These are phyloP conservation scores for Pimephales promelas DNA, from an alignment of 2,113 vertebrate genomes.

Conservation along the genomic window DNA sequence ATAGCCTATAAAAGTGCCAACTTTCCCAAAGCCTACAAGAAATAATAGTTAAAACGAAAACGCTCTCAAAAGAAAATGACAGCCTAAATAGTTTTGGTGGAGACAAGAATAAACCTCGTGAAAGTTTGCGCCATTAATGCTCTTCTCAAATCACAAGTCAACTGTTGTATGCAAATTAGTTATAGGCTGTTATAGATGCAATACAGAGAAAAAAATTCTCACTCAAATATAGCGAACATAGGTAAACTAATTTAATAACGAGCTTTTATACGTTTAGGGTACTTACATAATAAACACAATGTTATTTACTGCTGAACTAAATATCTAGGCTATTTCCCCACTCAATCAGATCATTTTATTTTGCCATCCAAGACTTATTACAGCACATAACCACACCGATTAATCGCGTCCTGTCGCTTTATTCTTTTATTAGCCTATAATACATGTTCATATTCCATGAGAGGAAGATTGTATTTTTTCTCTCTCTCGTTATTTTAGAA, in stretches of 20 bases:
- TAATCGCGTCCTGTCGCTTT: neutral
- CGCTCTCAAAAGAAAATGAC: neutral
- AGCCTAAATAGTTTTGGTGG: neutral
- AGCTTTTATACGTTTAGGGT: neutral
- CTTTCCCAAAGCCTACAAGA: neutral
- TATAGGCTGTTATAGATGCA: neutral
- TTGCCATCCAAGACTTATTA: neutral
- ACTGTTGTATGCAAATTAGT: neutral
- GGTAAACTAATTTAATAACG: neutral
- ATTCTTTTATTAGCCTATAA: neutral
- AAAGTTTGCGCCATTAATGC: neutral
- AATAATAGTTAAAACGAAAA: neutral
- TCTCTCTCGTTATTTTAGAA: neutral
- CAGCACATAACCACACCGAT: neutral
- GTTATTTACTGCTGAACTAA: neutral
- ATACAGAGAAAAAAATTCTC: neutral
- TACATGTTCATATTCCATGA: neutral
- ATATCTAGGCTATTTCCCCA: neutral
- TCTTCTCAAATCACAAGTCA: neutral
- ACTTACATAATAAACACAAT: neutral
- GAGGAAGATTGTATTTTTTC: neutral
- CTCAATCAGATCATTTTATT: neutral
- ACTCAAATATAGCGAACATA: neutral
- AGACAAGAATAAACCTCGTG: neutral
- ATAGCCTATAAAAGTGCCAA: neutral